Evolutionary conservation across 1,140 invertebrate genomes (phyloP).

Genomic region (Coenobita brevimanus): DNA sequence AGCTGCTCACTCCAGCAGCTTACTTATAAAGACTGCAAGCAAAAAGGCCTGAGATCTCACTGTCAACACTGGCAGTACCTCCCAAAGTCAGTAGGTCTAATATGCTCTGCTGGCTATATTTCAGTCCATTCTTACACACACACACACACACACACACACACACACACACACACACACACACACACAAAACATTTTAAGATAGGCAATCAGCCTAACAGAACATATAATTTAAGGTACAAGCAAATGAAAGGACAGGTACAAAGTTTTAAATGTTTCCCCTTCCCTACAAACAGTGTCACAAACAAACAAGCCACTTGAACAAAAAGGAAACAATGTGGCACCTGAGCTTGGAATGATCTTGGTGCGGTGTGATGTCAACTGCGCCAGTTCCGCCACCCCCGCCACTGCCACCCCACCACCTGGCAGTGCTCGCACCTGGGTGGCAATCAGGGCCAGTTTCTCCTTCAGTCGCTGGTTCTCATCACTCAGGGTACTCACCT

Average conservation of each 20-base stretch:
- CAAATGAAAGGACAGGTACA: not conserved
- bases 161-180: not conserved
- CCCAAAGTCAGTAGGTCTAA: no score
- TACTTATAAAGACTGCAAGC: no score
- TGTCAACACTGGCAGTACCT: no score
- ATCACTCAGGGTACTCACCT: constrained; percentile 41
- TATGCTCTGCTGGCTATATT: no score
- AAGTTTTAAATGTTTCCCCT: not conserved
- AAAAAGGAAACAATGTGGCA: constrained; percentile 20
- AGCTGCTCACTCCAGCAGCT: no score
- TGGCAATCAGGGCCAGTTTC: constrained; percentile 49
- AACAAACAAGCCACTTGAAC: no score
- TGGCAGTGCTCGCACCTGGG: constrained; percentile 51
- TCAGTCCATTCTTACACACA: no score
- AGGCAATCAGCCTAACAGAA: not conserved
- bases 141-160: not conserved
- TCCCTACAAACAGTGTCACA: not conserved
- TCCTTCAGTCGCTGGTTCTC: constrained; percentile 48
- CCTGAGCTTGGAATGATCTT: constrained; percentile 48
- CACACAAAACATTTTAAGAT: not conserved
- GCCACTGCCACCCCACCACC: constrained; percentile 26
- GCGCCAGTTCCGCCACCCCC: not conserved
- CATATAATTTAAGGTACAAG: not conserved
- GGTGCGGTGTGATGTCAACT: not conserved
- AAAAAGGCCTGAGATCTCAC: no score